Evolutionary conservation across 2,888 invertebrate species (phyloP).

Genomic region (Luperina nickerlii): DNA sequence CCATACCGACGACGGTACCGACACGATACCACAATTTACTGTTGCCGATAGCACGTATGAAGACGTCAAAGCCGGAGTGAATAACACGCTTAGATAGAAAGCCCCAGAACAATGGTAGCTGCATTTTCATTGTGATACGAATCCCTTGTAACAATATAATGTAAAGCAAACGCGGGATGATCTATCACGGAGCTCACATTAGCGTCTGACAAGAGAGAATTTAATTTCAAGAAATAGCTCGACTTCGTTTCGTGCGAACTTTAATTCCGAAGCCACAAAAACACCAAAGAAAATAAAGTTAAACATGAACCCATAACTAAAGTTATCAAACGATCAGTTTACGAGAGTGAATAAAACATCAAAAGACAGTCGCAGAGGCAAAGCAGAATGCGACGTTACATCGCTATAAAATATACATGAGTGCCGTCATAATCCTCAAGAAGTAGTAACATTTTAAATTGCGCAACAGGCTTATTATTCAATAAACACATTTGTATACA

Average conservation of each 20-base stretch:
- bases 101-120: slow-evolving; percentile 84
- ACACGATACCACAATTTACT: slow-evolving; percentile 90
- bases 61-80: slow-evolving; percentile 86
- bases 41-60: slow-evolving; percentile 87
- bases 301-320: slow-evolving; percentile 46
- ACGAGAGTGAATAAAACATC: slow-evolving; percentile 76
- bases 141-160: slow-evolving; percentile 74
- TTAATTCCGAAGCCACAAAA: slow-evolving; percentile 8
- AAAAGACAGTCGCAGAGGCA: slow-evolving; percentile 67
- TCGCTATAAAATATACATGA: slow-evolving; percentile 76
- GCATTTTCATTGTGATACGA: slow-evolving; percentile 82
- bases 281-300: slow-evolving; percentile 41
- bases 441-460: slow-evolving; percentile 78
- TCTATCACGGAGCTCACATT: slow-evolving; percentile 67
- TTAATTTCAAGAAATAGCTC: slow-evolving; percentile 25
- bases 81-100: slow-evolving; percentile 82
- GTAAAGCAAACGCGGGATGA: slow-evolving; percentile 70
- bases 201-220: slow-evolving; percentile 42
- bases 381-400: slow-evolving; percentile 71
- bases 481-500: slow-evolving; percentile 83
- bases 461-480: slow-evolving; percentile 82
- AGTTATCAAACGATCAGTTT: slow-evolving; percentile 73
- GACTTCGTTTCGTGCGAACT: background rate
- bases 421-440: slow-evolving; percentile 75
- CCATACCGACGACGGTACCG: slow-evolving; percentile 88